phyloP scores from a whole-genome alignment of 1,140 invertebrate genomes.

The Brachionus calyciflorus region DNA sequence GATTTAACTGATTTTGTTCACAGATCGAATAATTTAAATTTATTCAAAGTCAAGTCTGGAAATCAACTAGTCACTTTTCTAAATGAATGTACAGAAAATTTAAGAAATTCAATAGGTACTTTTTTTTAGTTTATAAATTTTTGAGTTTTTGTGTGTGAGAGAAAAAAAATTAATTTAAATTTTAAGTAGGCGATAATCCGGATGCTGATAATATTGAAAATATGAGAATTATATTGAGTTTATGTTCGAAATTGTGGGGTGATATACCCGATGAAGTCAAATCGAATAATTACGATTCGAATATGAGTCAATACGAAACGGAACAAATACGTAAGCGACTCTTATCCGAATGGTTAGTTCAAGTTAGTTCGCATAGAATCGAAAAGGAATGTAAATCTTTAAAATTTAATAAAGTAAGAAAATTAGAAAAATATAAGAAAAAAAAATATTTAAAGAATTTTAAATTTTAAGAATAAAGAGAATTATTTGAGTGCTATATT shows the following conservation, averaged over 20 bases:
- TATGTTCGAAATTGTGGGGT: conserved; percentile 26
- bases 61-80: conserved; percentile 9
- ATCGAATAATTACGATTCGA: neutral
- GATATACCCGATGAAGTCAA: conserved; percentile 15
- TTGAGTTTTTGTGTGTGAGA: neutral
- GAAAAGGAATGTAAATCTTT: conserved; percentile 27
- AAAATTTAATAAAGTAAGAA: conserved; percentile 33
- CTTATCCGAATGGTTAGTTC: conserved; percentile 3
- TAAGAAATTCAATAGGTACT: conserved; percentile 37
- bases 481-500: conserved; percentile 23
- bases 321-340: conserved; percentile 34
- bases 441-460: no score
- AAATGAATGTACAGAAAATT: conserved; percentile 14
- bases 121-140: neutral
- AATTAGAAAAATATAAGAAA: no score
- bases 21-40: neutral
- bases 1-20: neutral
- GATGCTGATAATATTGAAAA: conserved; percentile 44
- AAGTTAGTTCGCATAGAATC: conserved; percentile 9
- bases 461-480: conserved; percentile 36
- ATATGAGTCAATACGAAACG: conserved; percentile 1
- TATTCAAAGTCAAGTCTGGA: neutral
- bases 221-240: neutral
- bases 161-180: conserved; percentile 33
- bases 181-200: conserved; percentile 46